A percentile compares a stretch with the other conserved stretches of the same genome.
phyloP scores from a whole-genome alignment of 2,888 invertebrate genomes.

The Lasioglossum oenotherae region DNA sequence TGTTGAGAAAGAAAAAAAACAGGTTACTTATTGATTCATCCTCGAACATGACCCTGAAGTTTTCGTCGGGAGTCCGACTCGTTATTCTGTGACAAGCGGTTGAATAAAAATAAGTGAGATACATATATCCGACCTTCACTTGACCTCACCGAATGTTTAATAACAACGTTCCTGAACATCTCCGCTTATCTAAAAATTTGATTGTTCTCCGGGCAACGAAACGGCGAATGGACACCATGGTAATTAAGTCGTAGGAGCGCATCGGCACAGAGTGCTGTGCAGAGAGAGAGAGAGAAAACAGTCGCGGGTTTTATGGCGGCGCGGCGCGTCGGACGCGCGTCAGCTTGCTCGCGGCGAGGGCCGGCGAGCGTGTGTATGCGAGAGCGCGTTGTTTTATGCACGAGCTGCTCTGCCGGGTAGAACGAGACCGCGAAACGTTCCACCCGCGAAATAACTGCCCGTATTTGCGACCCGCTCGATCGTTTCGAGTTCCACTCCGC shows the following conservation, averaged over 20 bases:
- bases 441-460: constrained; percentile 10
- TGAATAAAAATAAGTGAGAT: too few relatives aligned
- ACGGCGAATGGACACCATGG: constrained; percentile 52
- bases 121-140: too few relatives aligned
- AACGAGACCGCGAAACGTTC: constrained; percentile 11
- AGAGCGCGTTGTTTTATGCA: constrained; percentile 36
- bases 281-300: background rate
- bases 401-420: background rate
- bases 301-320: constrained; percentile 57
- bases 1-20: too few relatives aligned
- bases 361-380: background rate
- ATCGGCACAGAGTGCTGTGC: constrained; percentile 17
- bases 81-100: too few relatives aligned
- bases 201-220: constrained; percentile 16
- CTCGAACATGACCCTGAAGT: too few relatives aligned
- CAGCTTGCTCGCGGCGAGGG: constrained; percentile 33
- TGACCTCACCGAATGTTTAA: too few relatives aligned
- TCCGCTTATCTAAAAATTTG: too few relatives aligned
- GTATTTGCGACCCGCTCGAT: constrained; percentile 9
- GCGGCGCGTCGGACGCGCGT: constrained; percentile 39
- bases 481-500: background rate
- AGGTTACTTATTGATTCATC: too few relatives aligned
- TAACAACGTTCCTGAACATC: too few relatives aligned
- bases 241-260: constrained; percentile 74
- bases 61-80: too few relatives aligned